phyloP scores from a whole-genome alignment of 2,888 invertebrate genomes.

The Pristionchus japonicus region DNA sequence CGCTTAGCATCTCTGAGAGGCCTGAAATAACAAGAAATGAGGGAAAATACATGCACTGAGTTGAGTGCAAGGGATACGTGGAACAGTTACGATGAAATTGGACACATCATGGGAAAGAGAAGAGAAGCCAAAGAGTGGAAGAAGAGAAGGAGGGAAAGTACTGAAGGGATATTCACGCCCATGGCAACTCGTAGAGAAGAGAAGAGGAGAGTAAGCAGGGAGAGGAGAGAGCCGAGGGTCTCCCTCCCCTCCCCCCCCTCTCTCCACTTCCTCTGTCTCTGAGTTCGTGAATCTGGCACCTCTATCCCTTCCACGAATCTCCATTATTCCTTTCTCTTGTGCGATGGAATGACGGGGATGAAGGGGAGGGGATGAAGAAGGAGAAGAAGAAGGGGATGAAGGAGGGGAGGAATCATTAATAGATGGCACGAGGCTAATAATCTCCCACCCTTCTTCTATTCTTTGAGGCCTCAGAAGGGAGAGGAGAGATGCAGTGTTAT shows the following conservation, averaged over 20 bases:
- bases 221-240: neutral
- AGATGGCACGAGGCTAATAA: conserved; percentile 21
- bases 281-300: conserved; percentile 25
- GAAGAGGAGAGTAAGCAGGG: neutral
- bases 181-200: conserved; percentile 4
- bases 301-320: neutral
- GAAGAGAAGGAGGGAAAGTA: conserved; percentile 3
- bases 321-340: conserved; percentile 9
- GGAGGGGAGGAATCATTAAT: neutral
- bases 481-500: neutral
- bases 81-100: neutral
- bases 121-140: neutral
- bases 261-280: neutral
- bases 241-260: neutral
- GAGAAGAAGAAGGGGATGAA: neutral
- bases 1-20: neutral
- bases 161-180: neutral
- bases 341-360: neutral
- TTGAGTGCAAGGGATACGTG: neutral
- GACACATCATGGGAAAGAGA: neutral
- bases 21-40: neutral
- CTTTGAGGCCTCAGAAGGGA: neutral
- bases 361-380: neutral
- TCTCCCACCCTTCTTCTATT: neutral
- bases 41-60: neutral